A percentile compares a stretch with the other conserved stretches of the same genome.
Evolutionary conservation across 1,140 invertebrate genomes (phyloP).

Genomic region (Drosophila ananassae): DNA sequence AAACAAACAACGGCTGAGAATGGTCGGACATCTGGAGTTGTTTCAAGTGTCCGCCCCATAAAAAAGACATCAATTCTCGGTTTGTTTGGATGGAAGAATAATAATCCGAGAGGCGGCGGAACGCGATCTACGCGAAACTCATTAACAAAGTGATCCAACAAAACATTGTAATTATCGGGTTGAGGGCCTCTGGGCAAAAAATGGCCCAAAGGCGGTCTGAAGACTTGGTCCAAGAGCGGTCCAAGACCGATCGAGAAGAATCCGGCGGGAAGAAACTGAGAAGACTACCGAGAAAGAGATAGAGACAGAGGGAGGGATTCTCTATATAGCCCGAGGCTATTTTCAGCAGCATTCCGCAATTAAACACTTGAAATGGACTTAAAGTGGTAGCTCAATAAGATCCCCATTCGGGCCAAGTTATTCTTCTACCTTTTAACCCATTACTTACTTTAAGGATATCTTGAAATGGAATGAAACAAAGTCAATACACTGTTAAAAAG

Average conservation of each 20-base stretch:
- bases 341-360: constrained; percentile 75
- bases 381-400: constrained; percentile 41
- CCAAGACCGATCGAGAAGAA: neutral
- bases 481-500: neutral
- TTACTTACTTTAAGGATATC: neutral
- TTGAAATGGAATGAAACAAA: neutral
- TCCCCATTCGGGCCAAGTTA: constrained; percentile 15
- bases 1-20: constrained; percentile 31
- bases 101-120: constrained; percentile 45
- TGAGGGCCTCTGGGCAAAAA: constrained; percentile 6
- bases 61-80: constrained; percentile 78
- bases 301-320: constrained; percentile 15
- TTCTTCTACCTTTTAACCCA: neutral
- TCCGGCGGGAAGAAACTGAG: neutral
- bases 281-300: constrained; percentile 7
- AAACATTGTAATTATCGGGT: constrained; percentile 75
- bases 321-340: constrained; percentile 72
- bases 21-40: constrained; percentile 46
- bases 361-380: constrained; percentile 69
- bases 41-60: constrained; percentile 77
- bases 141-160: constrained; percentile 82
- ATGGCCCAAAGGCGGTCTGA: constrained; percentile 7
- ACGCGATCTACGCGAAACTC: constrained; percentile 66
- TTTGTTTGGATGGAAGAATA: constrained; percentile 65
- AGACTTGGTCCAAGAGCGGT: neutral